Percentiles rank a stretch among this genome's conserved stretches.
These are phyloP conservation scores for Chesias legatella DNA, from an alignment of 2,888 invertebrate genomes.

Conservation along the genomic window DNA sequence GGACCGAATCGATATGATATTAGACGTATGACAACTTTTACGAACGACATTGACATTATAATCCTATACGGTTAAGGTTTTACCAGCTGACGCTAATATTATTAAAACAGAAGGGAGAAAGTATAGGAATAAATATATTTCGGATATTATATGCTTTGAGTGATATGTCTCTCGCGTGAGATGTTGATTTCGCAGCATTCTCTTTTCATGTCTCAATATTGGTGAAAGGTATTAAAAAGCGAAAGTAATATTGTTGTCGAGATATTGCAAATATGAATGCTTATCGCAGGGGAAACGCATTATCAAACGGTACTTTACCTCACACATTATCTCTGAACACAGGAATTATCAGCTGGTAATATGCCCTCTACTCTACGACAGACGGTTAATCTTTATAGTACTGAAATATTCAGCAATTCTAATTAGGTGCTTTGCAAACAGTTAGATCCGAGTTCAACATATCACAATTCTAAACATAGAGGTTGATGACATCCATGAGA, in stretches of 20 bases:
- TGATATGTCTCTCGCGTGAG: conserved; percentile 5
- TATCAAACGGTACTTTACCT: neutral
- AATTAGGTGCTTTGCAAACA: too few relatives aligned
- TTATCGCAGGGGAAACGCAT: neutral
- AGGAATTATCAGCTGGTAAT: too few relatives aligned
- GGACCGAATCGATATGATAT: too few relatives aligned
- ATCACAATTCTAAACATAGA: neutral
- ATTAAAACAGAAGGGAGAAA: conserved; percentile 6
- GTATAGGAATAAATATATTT: conserved; percentile 2
- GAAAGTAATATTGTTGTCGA: conserved; percentile 35
- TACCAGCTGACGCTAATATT: neutral
- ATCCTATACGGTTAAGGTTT: neutral
- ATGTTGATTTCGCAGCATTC: conserved; percentile 37
- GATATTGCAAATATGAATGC: conserved; percentile 17
- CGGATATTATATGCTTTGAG: conserved; percentile 6
- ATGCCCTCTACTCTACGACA: too few relatives aligned
- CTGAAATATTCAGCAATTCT: too few relatives aligned
- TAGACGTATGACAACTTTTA: conserved; percentile 7
- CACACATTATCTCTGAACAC: neutral
- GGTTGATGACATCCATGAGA: conserved; percentile 10
- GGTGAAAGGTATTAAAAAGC: conserved; percentile 58
- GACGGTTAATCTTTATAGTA: too few relatives aligned
- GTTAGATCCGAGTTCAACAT: too few relatives aligned
- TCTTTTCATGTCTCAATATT: conserved; percentile 44
- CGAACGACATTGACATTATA: conserved; percentile 21